Percentiles rank a stretch among this genome's conserved stretches.
Evolutionary conservation across 2,113 vertebrate genomes (phyloP).

Genomic region (Phycodurus eques): DNA sequence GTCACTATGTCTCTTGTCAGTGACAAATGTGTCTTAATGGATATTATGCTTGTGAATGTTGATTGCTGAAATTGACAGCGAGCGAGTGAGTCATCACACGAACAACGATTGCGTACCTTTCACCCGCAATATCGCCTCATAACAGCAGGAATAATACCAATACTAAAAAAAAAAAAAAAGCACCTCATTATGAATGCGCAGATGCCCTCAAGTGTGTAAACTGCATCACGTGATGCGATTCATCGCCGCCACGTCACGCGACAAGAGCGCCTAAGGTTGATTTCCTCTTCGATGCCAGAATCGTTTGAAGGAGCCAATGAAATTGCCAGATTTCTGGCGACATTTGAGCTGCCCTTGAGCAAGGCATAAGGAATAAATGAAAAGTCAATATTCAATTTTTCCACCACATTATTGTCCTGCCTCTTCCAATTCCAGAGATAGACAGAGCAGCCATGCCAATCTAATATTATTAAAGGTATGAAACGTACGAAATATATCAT

Average conservation of each 20-base stretch:
- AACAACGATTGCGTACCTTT: conserved; percentile 15
- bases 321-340: not conserved
- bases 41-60: not conserved
- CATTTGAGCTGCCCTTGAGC: not conserved
- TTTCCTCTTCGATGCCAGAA: not conserved
- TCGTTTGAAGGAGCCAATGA: not conserved
- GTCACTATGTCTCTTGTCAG: not conserved
- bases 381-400: not conserved
- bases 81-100: conserved; percentile 36
- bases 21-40: not conserved
- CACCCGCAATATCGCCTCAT: conserved; percentile 4
- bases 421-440: not conserved
- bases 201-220: not conserved
- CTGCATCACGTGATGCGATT: conserved; percentile 1
- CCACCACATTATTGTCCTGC: not conserved
- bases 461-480: too few species aligned
- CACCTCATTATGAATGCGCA: not conserved
- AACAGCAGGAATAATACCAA: conserved; percentile 6
- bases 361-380: not conserved
- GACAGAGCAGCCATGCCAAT: too few species aligned
- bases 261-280: not conserved
- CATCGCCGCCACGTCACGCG: not conserved
- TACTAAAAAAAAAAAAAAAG: not conserved
- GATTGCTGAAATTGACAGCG: not conserved
- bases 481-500: too few species aligned